Evolutionary conservation across 2,888 invertebrate species (phyloP).

Genomic region (Lithosia quadra): DNA sequence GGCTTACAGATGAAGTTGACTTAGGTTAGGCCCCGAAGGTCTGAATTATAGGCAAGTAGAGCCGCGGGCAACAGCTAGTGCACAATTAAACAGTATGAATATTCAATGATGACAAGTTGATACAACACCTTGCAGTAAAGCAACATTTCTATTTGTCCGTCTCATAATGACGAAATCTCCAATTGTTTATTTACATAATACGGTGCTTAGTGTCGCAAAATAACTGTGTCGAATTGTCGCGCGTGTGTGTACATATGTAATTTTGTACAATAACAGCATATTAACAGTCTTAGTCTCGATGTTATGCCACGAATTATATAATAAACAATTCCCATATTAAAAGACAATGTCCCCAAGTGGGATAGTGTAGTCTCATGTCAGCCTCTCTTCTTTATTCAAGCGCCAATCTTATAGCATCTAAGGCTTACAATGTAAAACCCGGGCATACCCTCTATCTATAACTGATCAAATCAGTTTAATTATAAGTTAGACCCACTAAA

Average conservation of each 20-base stretch:
- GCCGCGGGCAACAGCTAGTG: neutral
- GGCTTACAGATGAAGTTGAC: too few species aligned
- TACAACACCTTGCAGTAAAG: neutral
- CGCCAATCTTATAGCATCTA: too few species aligned
- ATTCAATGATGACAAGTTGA: neutral
- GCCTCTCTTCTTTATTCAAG: too few species aligned
- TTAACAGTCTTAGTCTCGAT: neutral
- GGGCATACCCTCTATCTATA: too few species aligned
- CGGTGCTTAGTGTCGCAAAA: slow-evolving; percentile 29
- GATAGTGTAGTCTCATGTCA: too few species aligned
- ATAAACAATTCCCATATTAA: neutral
- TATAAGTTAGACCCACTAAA: too few species aligned
- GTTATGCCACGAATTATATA: neutral
- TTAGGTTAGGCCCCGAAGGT: neutral
- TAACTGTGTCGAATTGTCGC: slow-evolving; percentile 38
- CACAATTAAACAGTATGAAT: neutral
- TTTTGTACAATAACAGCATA: slow-evolving; percentile 23
- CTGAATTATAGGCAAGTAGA: neutral
- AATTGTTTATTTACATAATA: slow-evolving; percentile 22
- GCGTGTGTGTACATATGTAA: slow-evolving; percentile 24
- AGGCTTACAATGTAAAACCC: too few species aligned
- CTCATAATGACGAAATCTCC: neutral
- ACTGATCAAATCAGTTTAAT: too few species aligned
- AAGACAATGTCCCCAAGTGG: neutral
- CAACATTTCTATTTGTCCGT: slow-evolving; percentile 3